These are phyloP conservation scores for Stichopus horrens DNA, from an alignment of 53 echinoderm and acorn worm genomes.

Conservation along the genomic window DNA sequence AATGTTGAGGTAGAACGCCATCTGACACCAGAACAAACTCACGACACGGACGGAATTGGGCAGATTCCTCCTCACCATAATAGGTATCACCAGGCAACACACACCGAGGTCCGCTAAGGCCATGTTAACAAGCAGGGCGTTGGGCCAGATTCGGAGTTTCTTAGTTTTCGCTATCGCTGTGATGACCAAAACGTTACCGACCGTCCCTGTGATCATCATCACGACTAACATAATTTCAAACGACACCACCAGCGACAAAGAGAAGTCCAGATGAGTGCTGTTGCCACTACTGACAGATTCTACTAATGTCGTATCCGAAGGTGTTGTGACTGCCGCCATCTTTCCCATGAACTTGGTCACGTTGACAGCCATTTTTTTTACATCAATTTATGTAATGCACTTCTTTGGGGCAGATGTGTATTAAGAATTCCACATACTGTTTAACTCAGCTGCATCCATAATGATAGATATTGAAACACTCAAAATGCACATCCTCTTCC, in stretches of 20 bases:
- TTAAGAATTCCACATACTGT: too few relatives aligned
- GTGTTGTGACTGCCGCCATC: background rate
- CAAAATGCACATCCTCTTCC: too few relatives aligned
- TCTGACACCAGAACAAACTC: constrained; percentile 48
- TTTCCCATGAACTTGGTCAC: background rate
- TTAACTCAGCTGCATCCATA: too few relatives aligned
- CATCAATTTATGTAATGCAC: background rate
- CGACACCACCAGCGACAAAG: background rate
- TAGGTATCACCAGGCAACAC: constrained; percentile 56
- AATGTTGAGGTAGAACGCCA: constrained; percentile 52
- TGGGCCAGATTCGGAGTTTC: constrained; percentile 58
- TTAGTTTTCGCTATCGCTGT: constrained; percentile 64
- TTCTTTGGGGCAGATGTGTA: too few relatives aligned
- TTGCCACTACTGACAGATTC: background rate
- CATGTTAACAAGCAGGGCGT: constrained; percentile 71
- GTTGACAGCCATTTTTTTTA: background rate
- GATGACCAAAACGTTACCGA: constrained; percentile 70
- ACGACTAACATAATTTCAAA: constrained; percentile 46
- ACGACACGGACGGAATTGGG: constrained; percentile 40
- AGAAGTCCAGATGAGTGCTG: background rate
- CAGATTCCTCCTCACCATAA: constrained; percentile 52
- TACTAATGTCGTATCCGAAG: background rate
- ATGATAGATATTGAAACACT: too few relatives aligned
- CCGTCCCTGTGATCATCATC: constrained; percentile 59
- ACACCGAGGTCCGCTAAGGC: constrained; percentile 66